Conservation (phyloP, 2,888 invertebrate species). For the Caenorhabditis sulstoni region DNA sequence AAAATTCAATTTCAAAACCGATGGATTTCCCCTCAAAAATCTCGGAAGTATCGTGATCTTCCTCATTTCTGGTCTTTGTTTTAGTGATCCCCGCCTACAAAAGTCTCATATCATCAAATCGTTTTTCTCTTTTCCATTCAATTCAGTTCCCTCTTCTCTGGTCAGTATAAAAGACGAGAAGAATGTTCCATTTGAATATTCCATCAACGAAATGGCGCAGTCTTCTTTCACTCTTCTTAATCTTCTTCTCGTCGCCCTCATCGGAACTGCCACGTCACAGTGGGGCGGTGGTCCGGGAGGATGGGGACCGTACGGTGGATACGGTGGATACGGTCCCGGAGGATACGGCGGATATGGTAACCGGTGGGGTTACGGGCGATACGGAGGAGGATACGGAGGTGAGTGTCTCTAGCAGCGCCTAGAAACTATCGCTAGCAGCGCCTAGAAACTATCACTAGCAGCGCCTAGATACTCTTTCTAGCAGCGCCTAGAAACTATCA, state of each 20-base stretch:
- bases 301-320: constrained; percentile 30
- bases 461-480: too few relatives aligned
- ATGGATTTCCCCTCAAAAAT: too few relatives aligned
- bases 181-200: too few relatives aligned
- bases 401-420: too few relatives aligned
- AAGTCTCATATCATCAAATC: too few relatives aligned
- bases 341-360: constrained; percentile 21
- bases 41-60: too few relatives aligned
- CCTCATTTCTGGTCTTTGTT: constrained; percentile 6
- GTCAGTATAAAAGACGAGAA: too few relatives aligned
- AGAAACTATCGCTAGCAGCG: too few relatives aligned
- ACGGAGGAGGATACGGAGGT: background rate
- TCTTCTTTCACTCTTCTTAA: background rate
- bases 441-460: too few relatives aligned
- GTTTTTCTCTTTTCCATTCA: background rate
- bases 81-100: constrained; percentile 4
- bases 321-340: constrained; percentile 14
- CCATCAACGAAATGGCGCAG: background rate
- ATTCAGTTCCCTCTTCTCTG: too few relatives aligned
- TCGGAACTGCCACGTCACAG: constrained; percentile 13
- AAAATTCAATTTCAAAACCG: too few relatives aligned
- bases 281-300: constrained; percentile 8
- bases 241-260: background rate
- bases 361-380: constrained; percentile 7
- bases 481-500: too few relatives aligned